Conservation (phyloP, 2,113 vertebrate species). For the Poeciliopsis retropinna region DNA sequence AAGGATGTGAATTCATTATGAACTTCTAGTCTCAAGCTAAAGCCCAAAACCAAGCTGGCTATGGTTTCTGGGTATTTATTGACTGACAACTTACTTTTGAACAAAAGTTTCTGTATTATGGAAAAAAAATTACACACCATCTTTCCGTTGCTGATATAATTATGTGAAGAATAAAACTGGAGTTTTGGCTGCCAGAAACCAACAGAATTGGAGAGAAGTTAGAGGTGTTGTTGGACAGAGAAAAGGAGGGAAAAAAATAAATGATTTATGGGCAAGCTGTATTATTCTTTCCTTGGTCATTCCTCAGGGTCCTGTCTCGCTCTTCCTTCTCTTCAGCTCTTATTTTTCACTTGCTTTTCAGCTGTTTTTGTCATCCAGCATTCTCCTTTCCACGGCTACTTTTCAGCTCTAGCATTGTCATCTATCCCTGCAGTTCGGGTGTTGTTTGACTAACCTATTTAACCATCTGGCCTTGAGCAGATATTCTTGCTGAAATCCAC, state of each 20-base stretch:
- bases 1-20: not conserved
- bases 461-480: conserved; percentile 26
- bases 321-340: not conserved
- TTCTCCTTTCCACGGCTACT: conserved; percentile 1
- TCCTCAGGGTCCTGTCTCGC: conserved; percentile 6
- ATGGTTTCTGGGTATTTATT: not conserved
- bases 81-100: not conserved
- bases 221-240: conserved; percentile 22
- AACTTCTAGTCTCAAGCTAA: not conserved
- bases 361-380: conserved; percentile 25
- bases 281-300: conserved; percentile 36
- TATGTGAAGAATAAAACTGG: conserved; percentile 38
- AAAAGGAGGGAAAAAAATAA: conserved; percentile 17
- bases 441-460: conserved; percentile 41
- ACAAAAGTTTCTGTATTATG: not conserved
- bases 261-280: conserved; percentile 48
- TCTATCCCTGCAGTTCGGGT: not conserved
- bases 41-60: not conserved
- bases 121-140: not conserved
- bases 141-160: conserved; percentile 45
- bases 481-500: conserved; percentile 17
- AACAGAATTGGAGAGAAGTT: conserved; percentile 15
- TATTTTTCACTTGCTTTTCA: conserved; percentile 9
- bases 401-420: not conserved
- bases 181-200: conserved; percentile 32